Evolutionary conservation across 2,888 invertebrate genomes (phyloP).

Genomic region (Drosophila yooni): DNA sequence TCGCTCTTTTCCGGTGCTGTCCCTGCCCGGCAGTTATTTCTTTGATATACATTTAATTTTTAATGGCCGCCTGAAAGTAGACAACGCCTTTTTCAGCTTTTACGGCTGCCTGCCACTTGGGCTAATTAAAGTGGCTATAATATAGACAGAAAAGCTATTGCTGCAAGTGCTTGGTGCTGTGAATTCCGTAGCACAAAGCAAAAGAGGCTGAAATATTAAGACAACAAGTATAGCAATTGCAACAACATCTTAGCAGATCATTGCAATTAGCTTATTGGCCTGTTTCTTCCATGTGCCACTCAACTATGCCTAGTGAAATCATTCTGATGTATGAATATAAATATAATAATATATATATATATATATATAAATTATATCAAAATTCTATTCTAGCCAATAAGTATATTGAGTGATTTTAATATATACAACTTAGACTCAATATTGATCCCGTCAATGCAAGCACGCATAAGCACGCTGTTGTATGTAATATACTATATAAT

Average conservation of each 20-base stretch:
- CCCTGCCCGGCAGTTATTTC: conserved; percentile 51
- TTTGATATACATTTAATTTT: conserved; percentile 72
- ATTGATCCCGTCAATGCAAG: background rate
- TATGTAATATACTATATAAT: background rate
- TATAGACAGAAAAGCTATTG: conserved; percentile 26
- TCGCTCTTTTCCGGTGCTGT: conserved; percentile 7
- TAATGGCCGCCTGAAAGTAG: conserved; percentile 72
- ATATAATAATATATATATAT: background rate
- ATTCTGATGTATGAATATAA: too few species aligned
- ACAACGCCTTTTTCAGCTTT: conserved; percentile 54
- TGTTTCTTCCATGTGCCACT: conserved; percentile 5
- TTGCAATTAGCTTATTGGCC: conserved; percentile 27
- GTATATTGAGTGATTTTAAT: background rate
- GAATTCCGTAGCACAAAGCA: conserved; percentile 1
- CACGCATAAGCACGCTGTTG: background rate
- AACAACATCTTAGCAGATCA: conserved; percentile 7
- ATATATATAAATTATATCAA: background rate
- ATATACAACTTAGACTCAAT: background rate
- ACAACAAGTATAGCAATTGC: conserved; percentile 1
- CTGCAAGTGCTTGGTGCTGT: conserved; percentile 17
- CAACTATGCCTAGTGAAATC: background rate
- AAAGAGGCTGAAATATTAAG: conserved; percentile 1
- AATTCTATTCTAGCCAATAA: background rate
- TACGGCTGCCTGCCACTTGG: conserved; percentile 62
- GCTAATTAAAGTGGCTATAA: conserved; percentile 66